Base-by-base conservation (phyloP, 1,140 invertebrate species). In the Bombyx mandarina region DNA sequence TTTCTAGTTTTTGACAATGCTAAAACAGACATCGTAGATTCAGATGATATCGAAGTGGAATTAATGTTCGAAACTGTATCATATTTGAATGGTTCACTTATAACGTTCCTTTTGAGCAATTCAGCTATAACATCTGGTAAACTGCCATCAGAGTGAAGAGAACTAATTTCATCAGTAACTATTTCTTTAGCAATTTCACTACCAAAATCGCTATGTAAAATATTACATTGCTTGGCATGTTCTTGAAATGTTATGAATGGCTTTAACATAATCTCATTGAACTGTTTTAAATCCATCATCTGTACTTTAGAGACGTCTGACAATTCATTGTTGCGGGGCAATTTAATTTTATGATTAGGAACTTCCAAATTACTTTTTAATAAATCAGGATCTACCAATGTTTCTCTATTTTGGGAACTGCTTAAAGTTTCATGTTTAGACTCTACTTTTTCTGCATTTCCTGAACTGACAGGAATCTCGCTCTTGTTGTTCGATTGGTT, bases 111-210 rank as follows among this genome's bases (percentile, higher is more conserved):
- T 77, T 88, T 87, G 9, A 89, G 58, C 51, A 87, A 67, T 65
- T 88, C 85, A 35, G 82, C 72, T 52, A 86, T 76, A 8, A 89
- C 80, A 67, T 88, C 87, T 7, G 86, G 87, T 60, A 89, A 68
- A 59, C 86, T 88, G 10, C 75, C 75, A 59, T 88, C 85, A 2
- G 83, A 87, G 60, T 85, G 76, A 43, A 84, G 66, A 7, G 82
- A 75, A 72, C 80, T 82, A 54, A 86, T 59, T 43, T 83, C 76
- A 10, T 83, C 82, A 59, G 66, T 55, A 8, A 57, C 54, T 12
- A 70, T 63, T 42, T 68, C 67, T 69, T 74, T 85, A 47, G 64
- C 57, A 53, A 70, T 47, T 59, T 77, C 72, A 56, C 75, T 79
- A 44, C 75, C 78, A 7, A 65, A 73, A 45, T 81, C 82, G n/a